Base-by-base conservation (phyloP, 2,113 vertebrate genomes). In the Megaceryle torquata region DNA sequence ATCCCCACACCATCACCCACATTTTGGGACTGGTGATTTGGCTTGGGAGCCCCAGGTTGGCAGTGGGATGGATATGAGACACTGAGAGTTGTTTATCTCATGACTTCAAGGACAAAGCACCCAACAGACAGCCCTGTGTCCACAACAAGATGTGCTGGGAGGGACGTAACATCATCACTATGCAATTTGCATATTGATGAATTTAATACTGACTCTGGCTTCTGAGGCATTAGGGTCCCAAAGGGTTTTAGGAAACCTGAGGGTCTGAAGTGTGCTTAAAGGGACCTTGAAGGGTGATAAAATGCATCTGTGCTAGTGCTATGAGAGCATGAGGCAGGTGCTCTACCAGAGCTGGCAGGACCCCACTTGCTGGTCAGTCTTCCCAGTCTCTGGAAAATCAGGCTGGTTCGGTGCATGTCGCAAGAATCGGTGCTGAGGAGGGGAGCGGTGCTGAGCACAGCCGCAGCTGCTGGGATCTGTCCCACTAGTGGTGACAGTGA, bases 211-310 rank as follows among this genome's bases (percentile, higher is more conserved):
- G 43, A 25, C 70, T 75, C 54, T 43, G 67, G 75, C 44, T 90
- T 94, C 70, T 28, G 33, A 75, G 90, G 83, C 14, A 0, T 79
- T 43, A 39, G 63, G 59, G 60, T 83, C 59, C 33, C 22, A 26
- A 44, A 91, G 71, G 68, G 59, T 54, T 93, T 90, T 80, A 72
- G 68, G 80, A 91, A 93, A 70, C 53, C 63, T 72, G 79, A 80
- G 54, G 39, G 77, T 92, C 74, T 67, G 57, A 37, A 90, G 46
- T 14, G 46, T 78, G 33, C 80, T 91, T 74, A 51, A 74, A 86
- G 51, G 70, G 65, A 78, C 51, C 21, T 61, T 25, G 50, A 33
- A 82, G 50, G 25, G 64, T 64, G 13, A 78, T 88, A 78, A 77
- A 86, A 63, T 46, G 7, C 57, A 20, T 76, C 82, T 86, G 53